Conservation (phyloP, 2,888 invertebrate species). For the Melitaea athalia region DNA sequence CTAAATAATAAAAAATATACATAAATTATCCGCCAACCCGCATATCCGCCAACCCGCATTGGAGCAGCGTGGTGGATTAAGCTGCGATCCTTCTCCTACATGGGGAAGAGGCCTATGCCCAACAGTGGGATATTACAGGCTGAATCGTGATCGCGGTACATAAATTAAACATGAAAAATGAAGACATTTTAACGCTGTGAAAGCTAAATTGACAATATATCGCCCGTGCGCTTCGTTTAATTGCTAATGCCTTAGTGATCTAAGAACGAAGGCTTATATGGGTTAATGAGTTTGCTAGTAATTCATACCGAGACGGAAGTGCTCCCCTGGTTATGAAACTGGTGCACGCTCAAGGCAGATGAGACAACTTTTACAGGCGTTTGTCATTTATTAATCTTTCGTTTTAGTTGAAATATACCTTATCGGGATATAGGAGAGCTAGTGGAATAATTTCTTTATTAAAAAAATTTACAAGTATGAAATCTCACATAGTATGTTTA, state of each 20-base stretch:
- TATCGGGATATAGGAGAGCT: neutral
- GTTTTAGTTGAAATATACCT: constrained; percentile 31
- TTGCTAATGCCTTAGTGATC: constrained; percentile 72
- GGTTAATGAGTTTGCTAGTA: constrained; percentile 76
- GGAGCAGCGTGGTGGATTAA: no score
- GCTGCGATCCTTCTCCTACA: no score
- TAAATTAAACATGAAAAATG: neutral
- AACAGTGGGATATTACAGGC: no score
- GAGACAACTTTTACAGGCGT: constrained; percentile 35
- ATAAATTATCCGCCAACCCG: no score
- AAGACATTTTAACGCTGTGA: constrained; percentile 6
- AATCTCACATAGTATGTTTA: no score
- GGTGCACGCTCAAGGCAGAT: constrained; percentile 36
- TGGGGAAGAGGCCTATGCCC: no score
- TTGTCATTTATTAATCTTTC: constrained; percentile 39
- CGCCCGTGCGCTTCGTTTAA: constrained; percentile 64
- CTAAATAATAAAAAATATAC: neutral
- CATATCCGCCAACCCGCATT: no score
- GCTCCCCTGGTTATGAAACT: constrained; percentile 48
- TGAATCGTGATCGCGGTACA: no score
- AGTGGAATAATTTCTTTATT: neutral
- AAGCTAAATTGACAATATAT: constrained; percentile 38
- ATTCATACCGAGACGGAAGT: constrained; percentile 69
- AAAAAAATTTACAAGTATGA: no score
- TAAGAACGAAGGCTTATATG: constrained; percentile 61